Evolutionary conservation across 2,797 vertebrate species (phyloP), one percentile per base, ranked within the genome.

Genomic region (Myotis findleyi): DNA sequence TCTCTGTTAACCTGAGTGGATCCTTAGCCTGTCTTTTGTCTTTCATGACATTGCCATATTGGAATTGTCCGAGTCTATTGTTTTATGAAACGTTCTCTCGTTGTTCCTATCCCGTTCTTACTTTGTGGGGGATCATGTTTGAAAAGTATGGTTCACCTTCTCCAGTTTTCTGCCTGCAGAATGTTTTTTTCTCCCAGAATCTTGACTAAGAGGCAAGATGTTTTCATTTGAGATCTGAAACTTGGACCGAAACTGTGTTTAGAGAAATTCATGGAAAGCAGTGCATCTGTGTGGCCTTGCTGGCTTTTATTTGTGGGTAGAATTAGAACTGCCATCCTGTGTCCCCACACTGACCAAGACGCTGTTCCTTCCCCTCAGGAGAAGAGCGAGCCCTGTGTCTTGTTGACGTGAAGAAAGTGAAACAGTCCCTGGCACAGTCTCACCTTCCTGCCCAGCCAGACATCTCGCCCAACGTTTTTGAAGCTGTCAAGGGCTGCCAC

Each of bases 401-500:
- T 84, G 98, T 99, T 88, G 99, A 99, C 57, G 99, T 99, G 86
- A 99, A 99, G 98, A 99, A 99, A 89, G 99, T 99, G 84, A 99
- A 99, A 96, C 99, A 99, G 98, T 99, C 99, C 68, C 97, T 99
- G 91, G 99, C 99, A 6, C 99, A 99, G 98, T 99, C 99, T 41
- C 99, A 99, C 97, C 99, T 99, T 93, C 99, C 99, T 11, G 99
- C 99, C 89, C 99, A 99, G 98, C 99, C 99, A 0, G 99, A 99
- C 88, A 97, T 99, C 95, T 98, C 99, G 8, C 99, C 99, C 53
- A 99, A 98, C 91, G 97, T 99, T 97, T 99, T 99, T 69, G 99
- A 99, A 98, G 99, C 99, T 0, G 99, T 99, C 97, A 99, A 99
- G 98, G 99, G 99, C 95, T 99, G 99, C 97, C 99, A 99, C 95